Conservation (phyloP, 2,888 invertebrate species). For the Mantis religiosa region DNA sequence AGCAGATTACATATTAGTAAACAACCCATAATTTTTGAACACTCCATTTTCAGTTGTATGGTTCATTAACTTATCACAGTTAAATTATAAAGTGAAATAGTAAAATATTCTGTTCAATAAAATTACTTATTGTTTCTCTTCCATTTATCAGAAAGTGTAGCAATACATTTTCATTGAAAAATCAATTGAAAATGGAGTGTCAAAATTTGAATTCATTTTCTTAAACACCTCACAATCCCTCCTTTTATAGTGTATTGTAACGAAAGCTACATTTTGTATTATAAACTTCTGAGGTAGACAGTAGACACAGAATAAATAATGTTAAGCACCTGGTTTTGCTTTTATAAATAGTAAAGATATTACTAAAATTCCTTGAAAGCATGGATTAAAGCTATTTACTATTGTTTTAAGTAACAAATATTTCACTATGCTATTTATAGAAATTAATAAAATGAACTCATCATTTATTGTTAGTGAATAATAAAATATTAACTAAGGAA, state of each 20-base stretch:
- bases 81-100: neutral
- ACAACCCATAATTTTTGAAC: neutral
- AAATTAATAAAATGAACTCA: no score
- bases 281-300: neutral
- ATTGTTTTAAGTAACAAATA: no score
- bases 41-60: neutral
- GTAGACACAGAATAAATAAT: no score
- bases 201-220: neutral
- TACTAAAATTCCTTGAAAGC: no score
- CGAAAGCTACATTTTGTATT: neutral
- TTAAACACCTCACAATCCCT: neutral
- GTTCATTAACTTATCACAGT: neutral
- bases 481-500: no score
- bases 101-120: neutral
- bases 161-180: neutral
- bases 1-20: neutral
- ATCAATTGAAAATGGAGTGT: neutral
- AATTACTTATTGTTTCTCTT: no score
- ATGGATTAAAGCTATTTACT: no score
- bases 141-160: neutral
- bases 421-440: no score
- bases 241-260: neutral
- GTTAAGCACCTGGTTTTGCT: no score
- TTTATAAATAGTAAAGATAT: no score
- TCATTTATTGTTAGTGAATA: no score